Base-by-base conservation (phyloP, 2,113 vertebrate species). In the Dicrurus megarhynchus region DNA sequence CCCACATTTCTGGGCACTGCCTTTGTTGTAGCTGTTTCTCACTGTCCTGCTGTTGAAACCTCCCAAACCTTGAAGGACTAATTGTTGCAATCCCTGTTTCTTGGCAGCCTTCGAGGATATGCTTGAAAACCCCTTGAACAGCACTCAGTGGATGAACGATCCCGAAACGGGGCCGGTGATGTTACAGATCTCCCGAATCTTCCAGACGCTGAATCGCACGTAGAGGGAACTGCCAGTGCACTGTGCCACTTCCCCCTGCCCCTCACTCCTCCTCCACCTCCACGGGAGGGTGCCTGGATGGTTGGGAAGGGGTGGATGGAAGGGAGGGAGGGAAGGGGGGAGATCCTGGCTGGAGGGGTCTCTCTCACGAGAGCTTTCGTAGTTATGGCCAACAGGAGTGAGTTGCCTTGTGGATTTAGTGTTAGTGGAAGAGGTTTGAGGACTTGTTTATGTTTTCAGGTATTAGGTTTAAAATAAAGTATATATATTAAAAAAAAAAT, bases 81-180 rank as follows among this genome's bases (percentile, higher is more conserved):
- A 93, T 7, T 13, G 19, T 46, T 67, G 16, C 22, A 10, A 39
- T 77, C 50, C 84, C 69, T 32, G 2, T 93, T 35, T 93, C 70
- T 94, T 87, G 44, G 23, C 98, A 99, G 99, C 99, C 10, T 99
- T 99, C 57, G 99, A 99, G 95, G 99, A 99, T 97, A 99, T 99
- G 99, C 98, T 99, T 93, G 99, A 99, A 97, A 99, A 99, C 96
- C 99, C 99, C 9, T 97, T 99, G 78, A 99, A 99, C 98, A 99
- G 99, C 98, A 99, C 99, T 24, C 99, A 99, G 98, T 99, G 99
- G 99, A 99, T 99, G 99, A 99, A 99, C 1, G 99, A 99, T 96
- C 99, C 99, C 0, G 99, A 99, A 89, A 99, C 99, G 0, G 99
- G 99, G n/a, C 99, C 99, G 0, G 99, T 99, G 95, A 99, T 99